Base-by-base conservation (phyloP, 2,113 vertebrate genomes). In the Chaetodon auriga region DNA sequence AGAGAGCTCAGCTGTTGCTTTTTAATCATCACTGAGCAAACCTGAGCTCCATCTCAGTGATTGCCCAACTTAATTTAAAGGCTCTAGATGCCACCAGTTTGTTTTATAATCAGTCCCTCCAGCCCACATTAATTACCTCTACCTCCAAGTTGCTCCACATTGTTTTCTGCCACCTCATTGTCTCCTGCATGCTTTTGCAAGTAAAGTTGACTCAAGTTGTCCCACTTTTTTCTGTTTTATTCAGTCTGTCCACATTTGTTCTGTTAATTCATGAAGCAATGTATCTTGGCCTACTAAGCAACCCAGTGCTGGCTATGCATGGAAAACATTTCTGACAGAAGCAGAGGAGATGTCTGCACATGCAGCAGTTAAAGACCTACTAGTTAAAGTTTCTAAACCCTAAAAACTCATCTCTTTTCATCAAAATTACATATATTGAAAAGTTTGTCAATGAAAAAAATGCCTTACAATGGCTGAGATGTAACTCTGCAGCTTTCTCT, bases 1-100 rank as follows among this genome's bases (percentile, higher is more conserved):
- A 61, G 58, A 73, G 73, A 83, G 84, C 77, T 86, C 86, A 87
- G 84, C 80, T 87, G 80, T 72, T 68, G 63, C 70, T 66, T 80
- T 78, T 82, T 86, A 84, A 82, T 90, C 64, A 89, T 41, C 58
- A 41, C 23, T 49, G 15, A 74, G 76, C 55, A 81, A 80, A 89
- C 62, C 87, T 82, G 86, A 79, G 87, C 78, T 83, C 70, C 64
- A 43, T 68, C 64, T 80, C 76, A 45, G 45, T 61, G 45, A 75
- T 74, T 11, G 2, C 25, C 55, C 70, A 81, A 68, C 30, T 58
- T 75, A 48, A 87, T 83, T 78, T 77, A 73, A 85, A 84, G 54
- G 48, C 75, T 80, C 45, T 49, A 57, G 63, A 84, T 86, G 53
- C 6, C 23, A 46, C 79, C 55, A 23, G 58, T 85, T 77, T 76